Conservation (phyloP, 2,113 vertebrate genomes). For the Balaeniceps rex region DNA sequence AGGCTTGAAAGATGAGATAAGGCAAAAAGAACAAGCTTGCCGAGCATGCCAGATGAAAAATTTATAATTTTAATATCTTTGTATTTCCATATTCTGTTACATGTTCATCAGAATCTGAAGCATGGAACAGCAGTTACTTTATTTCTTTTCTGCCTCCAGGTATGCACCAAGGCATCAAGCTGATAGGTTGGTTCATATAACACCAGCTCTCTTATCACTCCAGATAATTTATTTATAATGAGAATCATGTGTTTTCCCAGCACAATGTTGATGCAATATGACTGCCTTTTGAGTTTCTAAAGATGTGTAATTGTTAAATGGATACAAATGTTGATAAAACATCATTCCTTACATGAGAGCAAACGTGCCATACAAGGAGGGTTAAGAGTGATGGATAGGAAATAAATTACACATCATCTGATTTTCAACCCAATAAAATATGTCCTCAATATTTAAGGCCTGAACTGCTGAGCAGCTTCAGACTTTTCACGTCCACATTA, state of each 20-base stretch:
- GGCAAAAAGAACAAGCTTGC: background rate
- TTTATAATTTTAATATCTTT: conserved; percentile 53
- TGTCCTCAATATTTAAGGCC: background rate
- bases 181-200: background rate
- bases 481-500: background rate
- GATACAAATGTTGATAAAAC: background rate
- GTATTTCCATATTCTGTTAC: conserved; percentile 40
- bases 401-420: background rate
- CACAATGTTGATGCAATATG: background rate
- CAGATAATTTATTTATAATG: conserved; percentile 52
- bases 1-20: background rate
- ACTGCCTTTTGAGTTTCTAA: conserved; percentile 8
- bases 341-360: background rate
- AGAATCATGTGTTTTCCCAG: background rate
- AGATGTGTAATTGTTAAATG: background rate
- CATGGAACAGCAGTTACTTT: background rate
- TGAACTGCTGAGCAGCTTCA: background rate
- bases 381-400: background rate
- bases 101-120: conserved; percentile 10
- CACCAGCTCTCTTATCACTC: background rate
- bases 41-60: conserved; percentile 25
- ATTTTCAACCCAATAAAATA: background rate
- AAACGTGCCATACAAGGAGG: background rate
- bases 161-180: background rate
- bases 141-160: conserved; percentile 16